These are phyloP conservation scores for Hydriomena furcata DNA, from an alignment of 2,888 invertebrate species.

Conservation along the genomic window DNA sequence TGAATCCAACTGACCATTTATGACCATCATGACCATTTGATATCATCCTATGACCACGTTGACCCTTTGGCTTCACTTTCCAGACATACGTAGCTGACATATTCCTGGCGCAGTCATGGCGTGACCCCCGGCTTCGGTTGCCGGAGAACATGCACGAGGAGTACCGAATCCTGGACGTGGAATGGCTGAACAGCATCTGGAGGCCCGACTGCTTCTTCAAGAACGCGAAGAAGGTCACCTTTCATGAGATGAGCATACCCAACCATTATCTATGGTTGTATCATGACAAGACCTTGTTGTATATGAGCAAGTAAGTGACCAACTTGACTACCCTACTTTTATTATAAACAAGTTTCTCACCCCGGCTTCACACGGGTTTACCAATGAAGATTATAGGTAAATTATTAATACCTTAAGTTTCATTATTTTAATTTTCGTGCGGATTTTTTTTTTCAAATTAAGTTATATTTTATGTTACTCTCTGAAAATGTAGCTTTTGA, in stretches of 20 bases:
- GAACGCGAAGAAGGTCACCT: slow-evolving; percentile 96
- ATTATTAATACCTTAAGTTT: too few relatives aligned
- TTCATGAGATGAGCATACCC: slow-evolving; percentile 97
- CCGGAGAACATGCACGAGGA: slow-evolving; percentile 98
- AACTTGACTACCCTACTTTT: slow-evolving; percentile 5
- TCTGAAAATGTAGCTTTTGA: too few relatives aligned
- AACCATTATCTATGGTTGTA: slow-evolving; percentile 96
- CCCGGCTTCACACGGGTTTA: too few relatives aligned
- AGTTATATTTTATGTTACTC: too few relatives aligned
- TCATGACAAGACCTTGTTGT: slow-evolving; percentile 94
- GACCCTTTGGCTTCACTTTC: slow-evolving; percentile 32
- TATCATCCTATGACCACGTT: too few relatives aligned
- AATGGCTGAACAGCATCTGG: slow-evolving; percentile 96
- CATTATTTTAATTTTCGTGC: too few relatives aligned
- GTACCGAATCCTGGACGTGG: slow-evolving; percentile 94
- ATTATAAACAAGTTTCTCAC: not conserved
- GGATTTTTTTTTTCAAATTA: too few relatives aligned
- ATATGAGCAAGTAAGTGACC: slow-evolving; percentile 94
- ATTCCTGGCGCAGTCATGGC: slow-evolving; percentile 96
- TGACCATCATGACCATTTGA: too few relatives aligned
- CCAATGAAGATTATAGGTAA: too few relatives aligned
- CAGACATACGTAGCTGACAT: slow-evolving; percentile 97
- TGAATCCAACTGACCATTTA: too few relatives aligned
- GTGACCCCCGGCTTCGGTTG: slow-evolving; percentile 92
- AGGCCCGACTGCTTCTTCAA: slow-evolving; percentile 97